Base-by-base conservation (phyloP, 2,113 vertebrate species). In the Elachura formosa region DNA sequence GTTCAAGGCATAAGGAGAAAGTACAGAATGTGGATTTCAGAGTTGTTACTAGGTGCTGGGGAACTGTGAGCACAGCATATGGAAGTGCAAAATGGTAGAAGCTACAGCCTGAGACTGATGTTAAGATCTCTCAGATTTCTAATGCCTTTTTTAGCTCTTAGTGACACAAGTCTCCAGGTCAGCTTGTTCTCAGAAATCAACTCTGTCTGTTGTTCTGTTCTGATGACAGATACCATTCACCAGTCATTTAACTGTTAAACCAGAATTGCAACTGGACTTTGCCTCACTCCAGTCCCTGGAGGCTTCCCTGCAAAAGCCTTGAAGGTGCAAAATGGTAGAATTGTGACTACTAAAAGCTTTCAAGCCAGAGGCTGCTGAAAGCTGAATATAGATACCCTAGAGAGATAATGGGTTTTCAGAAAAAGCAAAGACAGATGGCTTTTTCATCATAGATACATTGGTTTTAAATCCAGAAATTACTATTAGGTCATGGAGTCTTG, bases 341-440 rank as follows among this genome's bases (percentile, higher is more conserved):
- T 87, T 87, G 75, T 36, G 62, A 77, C 90, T 48, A 83, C 68
- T 71, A 76, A 48, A 93, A 92, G 18, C 59, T 38, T 89, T 88
- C n/a, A 86, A 80, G 38, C 18, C 63, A 26, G 21, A 64, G 67
- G 38, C 63, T 87, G 49, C 68, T 91, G 72, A 68, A 91, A 84
- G 83, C 58, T 68, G 79, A 76, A 12, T 64, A 33, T 28, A 85
- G 68, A 59, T 72, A 76, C 49, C 45, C 75, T 76, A 71, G 67
- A 77, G 87, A 91, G 81, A 91, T 74, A 94, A 90, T 77, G 41
- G 74, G 29, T 52, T 93, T 79, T 66, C 69, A 92, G 80, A 82
- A 91, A 90, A 91, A 62, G 62, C 82, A 82, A 78, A 75, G 71
- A 78, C 28, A 87, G 64, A 72, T 72, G 28, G 23, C 1, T 28